phyloP scores from a whole-genome alignment of 2,888 invertebrate species.

The Phorcus lineatus region DNA sequence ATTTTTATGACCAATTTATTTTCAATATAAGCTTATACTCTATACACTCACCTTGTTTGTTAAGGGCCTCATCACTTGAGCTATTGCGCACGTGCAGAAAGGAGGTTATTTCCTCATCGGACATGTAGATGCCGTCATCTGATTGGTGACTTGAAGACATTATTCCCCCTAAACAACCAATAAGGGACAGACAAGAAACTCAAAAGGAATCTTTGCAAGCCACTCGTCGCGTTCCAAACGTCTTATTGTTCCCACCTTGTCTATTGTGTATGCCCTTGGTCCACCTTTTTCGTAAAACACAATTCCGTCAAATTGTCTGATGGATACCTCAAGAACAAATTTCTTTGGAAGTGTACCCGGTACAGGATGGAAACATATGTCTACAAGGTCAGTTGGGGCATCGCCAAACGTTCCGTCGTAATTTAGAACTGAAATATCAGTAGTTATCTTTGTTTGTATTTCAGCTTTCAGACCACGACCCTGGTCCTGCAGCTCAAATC shows the following conservation, averaged over 20 bases:
- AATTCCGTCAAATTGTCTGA: background rate
- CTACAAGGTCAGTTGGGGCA: background rate
- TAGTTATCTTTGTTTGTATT: background rate
- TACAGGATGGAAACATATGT: background rate
- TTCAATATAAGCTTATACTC: too few species aligned
- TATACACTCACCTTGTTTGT: too few species aligned
- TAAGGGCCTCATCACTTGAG: too few species aligned
- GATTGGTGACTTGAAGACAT: too few species aligned
- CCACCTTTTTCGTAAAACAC: background rate
- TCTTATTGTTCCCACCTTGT: background rate
- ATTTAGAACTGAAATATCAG: background rate
- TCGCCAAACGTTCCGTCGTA: background rate
- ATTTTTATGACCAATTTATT: too few species aligned
- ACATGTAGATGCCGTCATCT: too few species aligned
- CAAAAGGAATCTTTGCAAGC: background rate
- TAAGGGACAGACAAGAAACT: too few species aligned
- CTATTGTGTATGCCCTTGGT: background rate
- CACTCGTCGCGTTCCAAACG: background rate
- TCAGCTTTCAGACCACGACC: background rate
- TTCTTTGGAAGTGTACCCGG: background rate
- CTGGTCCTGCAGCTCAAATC: background rate
- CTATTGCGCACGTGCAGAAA: too few species aligned
- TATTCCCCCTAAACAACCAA: too few species aligned
- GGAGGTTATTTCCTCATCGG: too few species aligned
- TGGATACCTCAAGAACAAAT: background rate